Evolutionary conservation across 2,888 invertebrate species (phyloP).

Genomic region (Stenchaetothrips biformis): DNA sequence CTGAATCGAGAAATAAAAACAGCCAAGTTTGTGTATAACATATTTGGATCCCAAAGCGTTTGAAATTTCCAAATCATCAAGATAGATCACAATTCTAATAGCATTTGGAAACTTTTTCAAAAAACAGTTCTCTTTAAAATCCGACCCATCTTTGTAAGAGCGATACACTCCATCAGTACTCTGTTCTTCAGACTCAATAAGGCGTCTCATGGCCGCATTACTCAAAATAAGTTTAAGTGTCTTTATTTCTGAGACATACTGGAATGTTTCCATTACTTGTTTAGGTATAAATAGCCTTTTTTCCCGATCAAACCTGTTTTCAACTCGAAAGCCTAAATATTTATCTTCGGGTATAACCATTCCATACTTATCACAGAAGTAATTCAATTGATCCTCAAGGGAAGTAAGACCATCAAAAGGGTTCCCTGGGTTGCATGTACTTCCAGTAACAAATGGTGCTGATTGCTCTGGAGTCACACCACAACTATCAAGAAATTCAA

Average conservation of each 20-base stretch:
- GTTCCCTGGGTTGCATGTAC: background rate
- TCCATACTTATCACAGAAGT: background rate
- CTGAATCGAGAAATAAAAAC: background rate
- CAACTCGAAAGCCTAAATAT: background rate
- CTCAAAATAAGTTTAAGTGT: background rate
- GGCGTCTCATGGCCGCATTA: background rate
- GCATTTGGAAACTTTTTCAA: background rate
- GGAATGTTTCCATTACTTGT: background rate
- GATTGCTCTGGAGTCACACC: background rate
- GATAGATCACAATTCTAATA: background rate
- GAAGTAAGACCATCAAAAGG: background rate
- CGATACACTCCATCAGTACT: background rate
- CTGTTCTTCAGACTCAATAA: background rate
- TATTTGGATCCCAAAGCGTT: background rate
- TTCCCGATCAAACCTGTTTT: background rate
- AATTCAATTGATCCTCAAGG: background rate
- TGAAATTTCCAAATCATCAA: background rate
- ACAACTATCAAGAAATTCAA: background rate
- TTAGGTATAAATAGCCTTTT: background rate
- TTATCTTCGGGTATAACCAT: background rate
- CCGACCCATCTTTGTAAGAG: background rate
- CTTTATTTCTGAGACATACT: background rate
- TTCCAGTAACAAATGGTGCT: background rate
- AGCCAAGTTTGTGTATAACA: background rate
- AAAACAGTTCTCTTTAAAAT: background rate